phyloP scores from a whole-genome alignment of 2,888 invertebrate genomes.

The Agrotis ipsilon region DNA sequence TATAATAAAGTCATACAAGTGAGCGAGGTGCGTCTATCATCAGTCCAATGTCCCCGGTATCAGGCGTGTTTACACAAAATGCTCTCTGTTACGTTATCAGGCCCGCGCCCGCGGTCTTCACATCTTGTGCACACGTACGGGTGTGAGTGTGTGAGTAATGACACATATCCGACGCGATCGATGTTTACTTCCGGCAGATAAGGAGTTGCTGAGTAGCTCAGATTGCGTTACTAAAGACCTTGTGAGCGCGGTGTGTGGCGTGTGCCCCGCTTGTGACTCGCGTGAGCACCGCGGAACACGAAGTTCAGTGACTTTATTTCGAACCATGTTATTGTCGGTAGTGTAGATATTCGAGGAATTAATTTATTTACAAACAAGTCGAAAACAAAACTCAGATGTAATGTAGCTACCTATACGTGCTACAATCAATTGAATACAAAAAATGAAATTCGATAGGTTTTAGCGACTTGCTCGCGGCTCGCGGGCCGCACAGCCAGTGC shows the following conservation, averaged over 20 bases:
- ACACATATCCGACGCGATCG: conserved; percentile 33
- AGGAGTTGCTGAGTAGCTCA: conserved; percentile 17
- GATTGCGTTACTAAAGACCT: conserved; percentile 14
- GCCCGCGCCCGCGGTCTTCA: background rate
- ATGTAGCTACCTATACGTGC: background rate
- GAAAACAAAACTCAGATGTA: background rate
- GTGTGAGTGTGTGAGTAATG: background rate
- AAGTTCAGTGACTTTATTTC: background rate
- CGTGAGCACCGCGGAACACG: no score
- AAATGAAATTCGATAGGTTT: background rate
- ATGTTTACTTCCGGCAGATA: conserved; percentile 39
- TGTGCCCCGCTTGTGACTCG: background rate
- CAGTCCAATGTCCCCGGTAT: background rate
- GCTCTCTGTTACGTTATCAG: background rate
- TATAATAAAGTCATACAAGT: no score
- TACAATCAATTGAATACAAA: background rate
- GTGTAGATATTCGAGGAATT: background rate
- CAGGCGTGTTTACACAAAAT: conserved; percentile 3
- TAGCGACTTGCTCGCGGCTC: background rate
- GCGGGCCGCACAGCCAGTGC: background rate
- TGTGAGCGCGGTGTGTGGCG: conserved; percentile 4
- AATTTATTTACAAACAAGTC: background rate
- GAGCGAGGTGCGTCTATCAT: background rate
- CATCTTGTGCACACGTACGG: background rate
- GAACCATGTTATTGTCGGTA: background rate